Evolutionary conservation across 2,113 vertebrate species (phyloP), one percentile per base, ranked within the genome.

Genomic region (Hippocampus zosterae): DNA sequence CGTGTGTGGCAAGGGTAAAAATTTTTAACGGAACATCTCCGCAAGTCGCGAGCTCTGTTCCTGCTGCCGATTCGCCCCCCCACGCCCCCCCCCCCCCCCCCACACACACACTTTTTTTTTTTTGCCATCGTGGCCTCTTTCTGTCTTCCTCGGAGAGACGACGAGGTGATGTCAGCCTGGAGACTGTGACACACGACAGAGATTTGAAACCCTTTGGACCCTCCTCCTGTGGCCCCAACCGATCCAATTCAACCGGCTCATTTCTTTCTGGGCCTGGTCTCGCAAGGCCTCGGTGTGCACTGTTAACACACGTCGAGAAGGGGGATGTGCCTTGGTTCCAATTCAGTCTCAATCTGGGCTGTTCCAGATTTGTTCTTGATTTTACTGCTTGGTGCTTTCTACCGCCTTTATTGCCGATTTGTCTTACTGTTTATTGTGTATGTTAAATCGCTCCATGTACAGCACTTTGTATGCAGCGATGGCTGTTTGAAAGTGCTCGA

Each of bases 191-290:
- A 81, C 84, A 88, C 85, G 79, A 74, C 65, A 82, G 74, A 65
- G 81, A 88, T 82, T 82, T 85, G 76, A 78, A 84, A 85, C 75
- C 81, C 42, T 71, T 86, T 84, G 83, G 81, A 88, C 82, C 80
- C 81, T 48, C 80, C 82, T 29, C 11, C 27, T 62, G 83, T 80
- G 83, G 81, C 72, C 83, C 73, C 81, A 75, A 76, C 84, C 79
- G 70, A 81, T 82, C 79, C 78, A 73, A 69, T 82, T 84, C 74
- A 78, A 85, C 66, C 68, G 81, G 71, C 82, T 87, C 82, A 77
- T 83, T 84, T 74, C 85, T 85, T 78, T 80, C 73, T 71, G 75
- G 80, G 71, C 71, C 77, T 63, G 65, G 76, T 82, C 79, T 82
- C 76, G 9, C 16, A 52, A 75, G 25, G 23, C 57, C 81, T 71